Conservation (phyloP, 2,113 vertebrate species). For the Geococcyx californianus region DNA sequence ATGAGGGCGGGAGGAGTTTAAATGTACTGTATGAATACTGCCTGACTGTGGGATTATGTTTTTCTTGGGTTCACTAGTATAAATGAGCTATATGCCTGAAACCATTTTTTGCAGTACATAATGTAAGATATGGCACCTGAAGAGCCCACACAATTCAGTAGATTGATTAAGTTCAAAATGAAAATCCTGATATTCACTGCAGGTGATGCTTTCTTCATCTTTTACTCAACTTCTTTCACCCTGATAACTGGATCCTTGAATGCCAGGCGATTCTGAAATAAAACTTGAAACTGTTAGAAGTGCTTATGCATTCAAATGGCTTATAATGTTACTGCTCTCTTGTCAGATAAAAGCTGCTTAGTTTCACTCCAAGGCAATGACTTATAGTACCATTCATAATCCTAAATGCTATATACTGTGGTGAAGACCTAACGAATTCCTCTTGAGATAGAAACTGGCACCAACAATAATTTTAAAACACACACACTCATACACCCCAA, state of each 20-base stretch:
- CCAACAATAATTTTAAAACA: neutral
- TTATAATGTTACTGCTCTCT: neutral
- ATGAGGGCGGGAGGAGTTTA: rapidly evolving
- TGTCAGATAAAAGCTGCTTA: neutral
- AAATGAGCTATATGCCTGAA: neutral
- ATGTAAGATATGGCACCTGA: neutral
- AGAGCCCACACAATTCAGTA: neutral
- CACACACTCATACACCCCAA: too few relatives aligned
- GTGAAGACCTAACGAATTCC: neutral
- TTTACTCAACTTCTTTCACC: neutral
- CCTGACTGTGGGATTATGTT: neutral
- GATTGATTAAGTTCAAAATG: neutral
- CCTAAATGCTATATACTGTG: neutral
- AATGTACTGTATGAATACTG: neutral
- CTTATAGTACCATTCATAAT: neutral
- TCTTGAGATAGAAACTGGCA: neutral
- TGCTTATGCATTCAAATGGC: neutral
- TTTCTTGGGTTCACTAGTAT: neutral
- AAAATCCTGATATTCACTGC: neutral
- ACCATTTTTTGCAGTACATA: rapidly evolving
- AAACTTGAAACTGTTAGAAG: neutral
- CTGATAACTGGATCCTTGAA: neutral
- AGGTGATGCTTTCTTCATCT: neutral
- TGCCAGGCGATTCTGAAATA: neutral
- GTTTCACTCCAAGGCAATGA: neutral